Evolutionary conservation across 2,113 vertebrate species (phyloP), one percentile per base, ranked within the genome.

Genomic region (Synchiropus splendidus): DNA sequence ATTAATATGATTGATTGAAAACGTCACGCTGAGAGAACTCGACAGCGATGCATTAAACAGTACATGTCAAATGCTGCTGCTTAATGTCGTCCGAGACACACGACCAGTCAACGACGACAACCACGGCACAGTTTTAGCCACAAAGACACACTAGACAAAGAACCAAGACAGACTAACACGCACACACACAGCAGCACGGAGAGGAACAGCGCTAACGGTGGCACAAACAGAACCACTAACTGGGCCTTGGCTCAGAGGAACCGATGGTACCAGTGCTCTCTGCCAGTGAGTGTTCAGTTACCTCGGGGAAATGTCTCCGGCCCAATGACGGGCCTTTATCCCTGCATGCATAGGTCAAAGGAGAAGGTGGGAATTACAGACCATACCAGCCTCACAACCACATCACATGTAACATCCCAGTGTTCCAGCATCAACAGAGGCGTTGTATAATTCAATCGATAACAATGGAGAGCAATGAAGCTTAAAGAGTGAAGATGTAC

Each of bases 301-400:
- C 84, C 84, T 86, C 83, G 67, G 82, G 74, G 75, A 81, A 79
- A 81, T 74, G 62, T 83, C 68, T 80, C 78, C 79, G 76, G 83
- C 79, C 80, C 75, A 82, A 84, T 82, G 80, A 81, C 58, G 79
- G 79, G 81, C 78, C 82, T 79, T 77, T 86, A 84, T 81, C 79
- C 82, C 84, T 86, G 84, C 84, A 86, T 86, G 84, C 84, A 85
- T 86, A 85, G 79, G 83, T 81, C 83, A 85, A 80, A 86, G 84
- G 84, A 85, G 79, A 85, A 86, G 83, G 80, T 82, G 67, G 80
- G 79, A 78, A 84, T 86, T 85, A 86, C 81, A 81, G 72, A 82
- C 65, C 70, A 77, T 68, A 81, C 72, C 41, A 65, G 64, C 68
- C 54, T 80, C 69, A 67, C 27, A 62, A 64, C 69, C 62, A 73